A percentile compares a stretch with the other conserved stretches of the same genome.
phyloP scores from a whole-genome alignment of 2,888 invertebrate genomes.

The Stenurella melanura region DNA sequence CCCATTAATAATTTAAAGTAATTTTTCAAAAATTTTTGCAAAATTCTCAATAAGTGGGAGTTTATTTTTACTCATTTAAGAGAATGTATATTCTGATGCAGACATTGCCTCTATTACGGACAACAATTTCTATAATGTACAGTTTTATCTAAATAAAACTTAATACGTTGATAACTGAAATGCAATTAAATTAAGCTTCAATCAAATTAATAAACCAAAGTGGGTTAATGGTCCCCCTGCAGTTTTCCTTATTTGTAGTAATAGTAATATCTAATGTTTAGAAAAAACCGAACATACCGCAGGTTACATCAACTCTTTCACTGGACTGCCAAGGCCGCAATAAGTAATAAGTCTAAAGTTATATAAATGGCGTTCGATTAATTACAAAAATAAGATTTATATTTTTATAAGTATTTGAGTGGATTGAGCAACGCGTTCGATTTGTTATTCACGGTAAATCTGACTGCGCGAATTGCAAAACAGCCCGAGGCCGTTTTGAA shows the following conservation, averaged over 20 bases:
- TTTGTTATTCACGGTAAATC: constrained; percentile 45
- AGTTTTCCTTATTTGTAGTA: background rate
- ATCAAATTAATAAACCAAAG: background rate
- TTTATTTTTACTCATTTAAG: no score
- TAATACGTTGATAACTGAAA: no score
- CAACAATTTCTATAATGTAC: no score
- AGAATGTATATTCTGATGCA: no score
- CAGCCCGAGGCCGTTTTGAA: constrained; percentile 47
- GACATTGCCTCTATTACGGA: no score
- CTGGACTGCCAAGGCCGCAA: constrained; percentile 18
- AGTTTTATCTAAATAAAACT: no score
- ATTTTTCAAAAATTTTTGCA: no score
- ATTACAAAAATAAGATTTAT: constrained; percentile 46
- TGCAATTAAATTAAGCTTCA: background rate
- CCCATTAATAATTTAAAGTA: no score
- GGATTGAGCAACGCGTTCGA: constrained; percentile 41
- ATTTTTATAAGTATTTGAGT: constrained; percentile 36
- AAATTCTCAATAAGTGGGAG: no score
- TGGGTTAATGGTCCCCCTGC: background rate
- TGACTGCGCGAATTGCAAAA: constrained; percentile 50
- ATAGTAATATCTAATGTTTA: background rate
- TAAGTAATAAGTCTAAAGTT: background rate
- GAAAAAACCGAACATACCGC: background rate
- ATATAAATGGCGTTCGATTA: constrained; percentile 29
- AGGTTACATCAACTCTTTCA: constrained; percentile 7